Conservation (phyloP, 1,140 invertebrate species). For the Argopecten irradians region DNA sequence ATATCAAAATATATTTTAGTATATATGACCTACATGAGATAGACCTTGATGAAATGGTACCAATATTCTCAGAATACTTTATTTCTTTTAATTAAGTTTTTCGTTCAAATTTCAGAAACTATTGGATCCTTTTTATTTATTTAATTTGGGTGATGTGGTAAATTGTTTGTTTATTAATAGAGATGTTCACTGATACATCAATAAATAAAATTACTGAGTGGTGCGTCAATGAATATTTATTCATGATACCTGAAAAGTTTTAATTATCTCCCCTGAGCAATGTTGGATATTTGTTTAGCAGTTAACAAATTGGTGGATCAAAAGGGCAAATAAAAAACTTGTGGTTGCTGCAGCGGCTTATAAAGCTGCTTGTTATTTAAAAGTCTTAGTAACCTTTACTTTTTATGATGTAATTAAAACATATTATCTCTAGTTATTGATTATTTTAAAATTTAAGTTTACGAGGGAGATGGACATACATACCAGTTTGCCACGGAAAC, state of each 20-base stretch:
- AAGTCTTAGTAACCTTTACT: background rate
- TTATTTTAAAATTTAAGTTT: conserved; percentile 80
- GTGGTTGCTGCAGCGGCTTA: no score
- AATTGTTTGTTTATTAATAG: no score
- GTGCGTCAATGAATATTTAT: no score
- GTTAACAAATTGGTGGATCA: background rate
- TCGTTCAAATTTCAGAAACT: background rate
- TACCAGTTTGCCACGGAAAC: conserved; percentile 88
- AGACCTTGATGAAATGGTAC: background rate
- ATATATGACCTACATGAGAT: background rate
- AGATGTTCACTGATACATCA: no score
- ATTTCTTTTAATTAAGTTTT: background rate
- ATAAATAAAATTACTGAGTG: no score
- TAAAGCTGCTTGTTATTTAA: background rate
- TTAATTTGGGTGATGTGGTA: no score
- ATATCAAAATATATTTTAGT: background rate
- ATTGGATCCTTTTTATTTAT: no score
- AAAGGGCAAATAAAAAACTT: background rate
- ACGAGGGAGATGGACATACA: conserved; percentile 82
- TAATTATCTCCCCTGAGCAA: no score
- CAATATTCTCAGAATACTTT: background rate
- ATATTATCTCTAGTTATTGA: background rate
- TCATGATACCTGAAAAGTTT: no score
- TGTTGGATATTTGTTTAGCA: background rate
- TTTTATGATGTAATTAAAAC: background rate